Evolutionary conservation across 2,797 vertebrate species (phyloP), one percentile per base, ranked within the genome.

Genomic region (Kryptopterus vitreolus): DNA sequence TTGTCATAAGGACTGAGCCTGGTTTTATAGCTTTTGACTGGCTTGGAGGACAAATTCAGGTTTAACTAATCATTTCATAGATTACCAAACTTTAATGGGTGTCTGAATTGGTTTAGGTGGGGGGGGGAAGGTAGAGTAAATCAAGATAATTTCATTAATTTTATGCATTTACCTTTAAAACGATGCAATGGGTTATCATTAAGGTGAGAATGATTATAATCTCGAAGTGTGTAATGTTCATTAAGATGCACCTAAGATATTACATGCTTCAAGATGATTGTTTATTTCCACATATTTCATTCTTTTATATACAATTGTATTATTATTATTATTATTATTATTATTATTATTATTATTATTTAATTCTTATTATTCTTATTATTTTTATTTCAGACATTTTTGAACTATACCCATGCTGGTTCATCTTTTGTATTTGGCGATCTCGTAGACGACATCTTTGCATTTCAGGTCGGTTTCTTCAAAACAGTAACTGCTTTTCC

Each of bases 111-210:
- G n/a, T 38, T 55, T 9, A 70, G 52, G 55, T 53, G 61, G 62
- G 2, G 61, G 57, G 2, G 5, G 2, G 12, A 38, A 38, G 11
- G n/a, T 43, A n/a, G n/a, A n/a, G 7, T 43, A 43, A 43, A 43
- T 43, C 7, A 43, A 43, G 0, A 43, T 43, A 43, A 43, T 43
- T 43, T 43, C 1, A 43, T 68, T 46, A 43, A 66, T 24, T n/a
- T 48, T 11, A 62, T 62, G 29, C 29, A 62, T 33, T 43, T 43
- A 43, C n/a, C n/a, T n/a, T n/a, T n/a, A n/a, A n/a, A n/a, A n/a
- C n/a, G 83, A 99, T 99, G 97, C 96, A 98, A 89, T 98, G 96
- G 95, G 3, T 99, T 78, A 98, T 99, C 85, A 63, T 96, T 63
- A 99, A 98, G 96, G 98, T 99, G 91, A 87, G 74, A 52, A 1